Conservation (phyloP, 2,797 vertebrate species). For the Pangasius mekongensis region DNA sequence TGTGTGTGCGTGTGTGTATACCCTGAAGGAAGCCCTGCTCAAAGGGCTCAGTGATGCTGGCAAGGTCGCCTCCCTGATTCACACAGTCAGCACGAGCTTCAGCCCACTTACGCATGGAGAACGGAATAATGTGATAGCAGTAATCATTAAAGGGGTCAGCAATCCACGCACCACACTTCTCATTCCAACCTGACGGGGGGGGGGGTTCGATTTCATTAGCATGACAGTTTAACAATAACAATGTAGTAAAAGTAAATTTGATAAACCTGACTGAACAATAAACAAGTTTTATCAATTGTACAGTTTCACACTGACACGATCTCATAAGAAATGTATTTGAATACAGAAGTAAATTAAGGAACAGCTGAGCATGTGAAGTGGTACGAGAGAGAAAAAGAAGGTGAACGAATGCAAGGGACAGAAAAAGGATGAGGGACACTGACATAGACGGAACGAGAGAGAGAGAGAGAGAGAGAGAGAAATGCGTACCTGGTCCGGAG, state of each 20-base stretch:
- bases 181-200: constrained; percentile 73
- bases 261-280: background rate
- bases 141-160: constrained; percentile 76
- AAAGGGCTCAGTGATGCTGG: constrained; percentile 76
- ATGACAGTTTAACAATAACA: background rate
- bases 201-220: background rate
- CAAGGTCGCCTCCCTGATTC: constrained; percentile 77
- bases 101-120: constrained; percentile 74
- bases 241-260: background rate
- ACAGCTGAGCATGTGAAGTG: background rate
- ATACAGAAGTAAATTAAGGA: background rate
- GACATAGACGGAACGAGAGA: background rate
- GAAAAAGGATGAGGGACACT: background rate
- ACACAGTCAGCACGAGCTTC: constrained; percentile 78
- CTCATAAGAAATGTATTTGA: background rate
- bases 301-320: no score
- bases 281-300: background rate
- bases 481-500: constrained; percentile 74
- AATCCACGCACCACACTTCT: constrained; percentile 77
- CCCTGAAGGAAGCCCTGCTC: constrained; percentile 79
- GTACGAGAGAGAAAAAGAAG: background rate
- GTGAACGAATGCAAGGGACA: background rate
- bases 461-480: background rate
- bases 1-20: constrained; percentile 44
- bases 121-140: constrained; percentile 77